These are phyloP conservation scores for Petromus typicus DNA, from an alignment of 2,113 vertebrate genomes.

Conservation along the genomic window DNA sequence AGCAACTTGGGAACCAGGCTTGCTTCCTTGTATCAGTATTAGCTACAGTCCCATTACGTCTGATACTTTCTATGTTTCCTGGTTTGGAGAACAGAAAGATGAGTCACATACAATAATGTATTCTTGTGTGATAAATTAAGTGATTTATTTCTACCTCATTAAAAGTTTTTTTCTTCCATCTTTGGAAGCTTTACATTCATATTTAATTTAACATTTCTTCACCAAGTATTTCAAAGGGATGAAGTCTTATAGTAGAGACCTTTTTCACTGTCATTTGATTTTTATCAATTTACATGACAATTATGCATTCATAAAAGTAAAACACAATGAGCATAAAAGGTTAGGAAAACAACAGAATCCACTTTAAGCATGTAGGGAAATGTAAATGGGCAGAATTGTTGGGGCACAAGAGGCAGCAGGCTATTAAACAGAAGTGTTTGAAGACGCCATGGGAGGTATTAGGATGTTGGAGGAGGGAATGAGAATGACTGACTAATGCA, in stretches of 20 bases:
- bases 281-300: constrained; percentile 48
- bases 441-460: not conserved
- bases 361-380: not conserved
- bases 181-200: not conserved
- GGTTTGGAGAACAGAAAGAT: not conserved
- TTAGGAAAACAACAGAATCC: not conserved
- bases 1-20: too few species aligned
- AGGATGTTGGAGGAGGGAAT: not conserved
- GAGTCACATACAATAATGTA: not conserved
- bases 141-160: not conserved
- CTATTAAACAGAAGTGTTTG: constrained; percentile 17
- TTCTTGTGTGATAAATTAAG: not conserved
- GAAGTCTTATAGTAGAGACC: not conserved
- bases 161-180: not conserved
- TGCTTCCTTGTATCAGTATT: too few species aligned
- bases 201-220: constrained; percentile 28
- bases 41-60: not conserved
- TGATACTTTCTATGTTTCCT: not conserved
- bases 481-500: not conserved
- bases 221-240: constrained; percentile 28
- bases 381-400: not conserved
- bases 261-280: constrained; percentile 14
- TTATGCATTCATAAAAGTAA: not conserved
- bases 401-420: not conserved
- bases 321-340: not conserved